Evolutionary conservation across 1,140 invertebrate species (phyloP), one percentile per base, ranked within the genome.

Genomic region (Lordiphosa collinella): DNA sequence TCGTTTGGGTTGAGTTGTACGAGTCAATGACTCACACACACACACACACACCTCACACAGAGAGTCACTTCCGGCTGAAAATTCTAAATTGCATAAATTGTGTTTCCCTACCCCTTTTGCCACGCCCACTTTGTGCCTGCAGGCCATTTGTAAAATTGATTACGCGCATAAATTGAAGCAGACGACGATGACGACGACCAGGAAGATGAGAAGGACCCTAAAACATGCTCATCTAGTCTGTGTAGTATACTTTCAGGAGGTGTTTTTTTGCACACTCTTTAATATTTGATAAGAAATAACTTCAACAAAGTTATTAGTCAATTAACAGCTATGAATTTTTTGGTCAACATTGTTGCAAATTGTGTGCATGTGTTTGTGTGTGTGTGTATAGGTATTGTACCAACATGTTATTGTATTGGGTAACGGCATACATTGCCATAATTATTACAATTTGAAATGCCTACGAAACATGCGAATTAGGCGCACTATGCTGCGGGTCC

Each of bases 101-200:
- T 80, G 75, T 80, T 70, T 70, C 56, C 55, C 54, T 46, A 40
- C 56, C 52, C 44, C 18, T 68, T 68, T 53, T 47, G 38, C 29
- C 52, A 40, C 36, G n/a, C 51, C 29, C 47, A 34, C 43, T 36
- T 41, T 56, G 29, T 12, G 29, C 41, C 78, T 84, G 72, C 63
- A 67, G 78, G 78, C 78, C 72, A 84, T 84, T 84, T 84, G 78
- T 84, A 84, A 84, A 84, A 84, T 84, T 84, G 78, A 84, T 84
- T 84, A 84, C 72, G 78, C 72, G 78, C 78, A 84, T 84, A 84
- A 84, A 84, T 84, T 84, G 78, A 84, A 78, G 78, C 79, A 84
- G 78, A 78, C 78, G 68, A 69, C 43, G 57, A 58, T 35, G 40
- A 54, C 29, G 47, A 49, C 16, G 22, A 29, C n/a, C 4, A 46